phyloP scores from a whole-genome alignment of 2,888 invertebrate genomes.

The Buathra laborator region DNA sequence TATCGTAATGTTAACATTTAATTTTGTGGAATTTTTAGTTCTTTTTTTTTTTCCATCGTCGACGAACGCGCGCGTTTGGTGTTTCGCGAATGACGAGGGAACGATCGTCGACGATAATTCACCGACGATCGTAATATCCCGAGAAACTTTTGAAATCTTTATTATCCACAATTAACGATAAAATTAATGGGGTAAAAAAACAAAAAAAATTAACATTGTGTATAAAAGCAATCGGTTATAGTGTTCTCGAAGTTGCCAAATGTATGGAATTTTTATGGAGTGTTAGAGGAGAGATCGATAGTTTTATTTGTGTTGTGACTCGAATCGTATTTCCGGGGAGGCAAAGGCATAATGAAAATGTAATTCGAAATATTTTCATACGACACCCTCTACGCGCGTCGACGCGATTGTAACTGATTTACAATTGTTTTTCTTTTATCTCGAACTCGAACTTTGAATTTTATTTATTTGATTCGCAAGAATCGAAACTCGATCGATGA shows the following conservation, averaged over 20 bases:
- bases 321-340: slow-evolving; percentile 40
- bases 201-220: slow-evolving; percentile 47
- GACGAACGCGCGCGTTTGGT: slow-evolving; percentile 1
- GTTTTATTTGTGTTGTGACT: slow-evolving; percentile 65
- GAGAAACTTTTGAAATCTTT: slow-evolving; percentile 4
- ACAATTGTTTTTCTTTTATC: slow-evolving; percentile 7
- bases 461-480: slow-evolving; percentile 7
- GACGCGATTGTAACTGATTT: slow-evolving; percentile 6
- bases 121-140: not conserved
- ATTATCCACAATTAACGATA: not conserved
- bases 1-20: slow-evolving; percentile 34
- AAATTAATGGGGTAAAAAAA: slow-evolving; percentile 18
- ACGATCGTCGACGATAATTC: not conserved
- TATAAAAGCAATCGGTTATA: slow-evolving; percentile 47
- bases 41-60: slow-evolving; percentile 41
- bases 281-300: slow-evolving; percentile 52
- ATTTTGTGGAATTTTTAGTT: slow-evolving; percentile 39
- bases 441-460: slow-evolving; percentile 30
- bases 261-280: slow-evolving; percentile 64
- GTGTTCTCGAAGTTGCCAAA: slow-evolving; percentile 69
- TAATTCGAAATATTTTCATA: slow-evolving; percentile 22
- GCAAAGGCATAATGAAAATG: slow-evolving; percentile 13
- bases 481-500: slow-evolving; percentile 47
- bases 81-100: slow-evolving; percentile 6
- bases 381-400: not conserved